Evolutionary conservation across 2,888 invertebrate genomes (phyloP), one percentile per base, ranked within the genome.

Genomic region (Nezara viridula): DNA sequence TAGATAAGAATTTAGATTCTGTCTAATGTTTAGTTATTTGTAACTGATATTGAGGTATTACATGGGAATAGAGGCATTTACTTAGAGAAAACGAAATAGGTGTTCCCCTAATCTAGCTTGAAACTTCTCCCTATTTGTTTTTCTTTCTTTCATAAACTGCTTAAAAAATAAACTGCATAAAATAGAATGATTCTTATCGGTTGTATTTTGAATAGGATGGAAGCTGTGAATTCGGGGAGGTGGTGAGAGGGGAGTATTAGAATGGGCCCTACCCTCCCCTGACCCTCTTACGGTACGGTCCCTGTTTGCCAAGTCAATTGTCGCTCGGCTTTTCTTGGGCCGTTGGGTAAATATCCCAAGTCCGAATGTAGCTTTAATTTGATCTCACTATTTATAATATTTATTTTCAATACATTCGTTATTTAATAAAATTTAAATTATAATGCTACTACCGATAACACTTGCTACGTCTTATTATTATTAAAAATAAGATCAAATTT

Each of bases 221-320:
- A 37, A 73, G 16, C 32, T 73, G 66, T 21, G 32, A 73, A 37
- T 73, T 32, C 7, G 7, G n/a, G 16, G 14, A 19, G 32, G 66
- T 37, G 66, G 19, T 19, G 32, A 27, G 27, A 27, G 60, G 27
- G 60, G 19, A 6, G 37, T 73, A 73, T 73, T 73, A 73, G 66
- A 73, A 73, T 73, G 66, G 32, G 7, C 37, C 66, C 66, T 55
- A 24, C 24, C 6, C 55, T 55, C n/a, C 24, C 19, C 14, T 60
- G 60, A 73, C 66, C 66, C 66, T 73, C 66, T 73, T 73, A 73
- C 66, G 14, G 66, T 32, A 73, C 66, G 14, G 66, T 32, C 81
- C n/a, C 81, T 81, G 81, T 81, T 81, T 81, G 81, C 81, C 81
- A 44, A 81, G 81, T 81, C 81, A 81, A 81, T 81, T 81, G 44